Evolutionary conservation across 2,113 vertebrate genomes (phyloP), one percentile per base, ranked within the genome.

Genomic region (Tychaedon coryphoeus): DNA sequence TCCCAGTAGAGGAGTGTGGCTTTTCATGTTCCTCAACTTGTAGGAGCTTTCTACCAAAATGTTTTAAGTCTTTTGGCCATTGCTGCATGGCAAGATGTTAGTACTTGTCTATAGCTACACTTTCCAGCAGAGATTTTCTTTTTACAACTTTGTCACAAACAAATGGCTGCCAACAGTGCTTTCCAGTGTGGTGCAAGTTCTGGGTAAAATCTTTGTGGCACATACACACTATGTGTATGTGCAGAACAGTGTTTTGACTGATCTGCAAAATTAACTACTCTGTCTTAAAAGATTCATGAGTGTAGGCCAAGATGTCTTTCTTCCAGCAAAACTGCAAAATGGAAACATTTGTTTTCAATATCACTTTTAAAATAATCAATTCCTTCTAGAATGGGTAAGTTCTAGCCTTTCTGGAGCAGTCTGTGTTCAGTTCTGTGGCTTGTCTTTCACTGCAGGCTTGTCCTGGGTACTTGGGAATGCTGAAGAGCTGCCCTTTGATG

Each of bases 401-500:
- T 91, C 17, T 61, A 48, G 28, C 25, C 24, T 73, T 80, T 75
- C 40, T 86, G 24, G 66, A 77, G 26, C n/a, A 81, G n/a, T 48
- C 29, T 29, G 47, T 47, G 8, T 83, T 85, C 10, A 50, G 3
- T 67, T 22, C 28, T 11, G 3, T 70, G 31, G 57, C 9, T 74
- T 86, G 47, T 38, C 34, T 96, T 88, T 92, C 58, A 70, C 85
- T 89, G 77, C 85, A 99, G 99, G 98, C 58, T 98, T 99, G 61
- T 98, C 98, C 10, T 99, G 99, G 99, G 99, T 99, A 20, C 97
- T 98, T 72, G 99, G 99, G 14, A 98, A 99, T 86, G 99, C 99
- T 16, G 99, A 99, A 95, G 99, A 99, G 93, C 97, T 99, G 54
- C 99, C 99, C 25, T 99, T 99, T 25, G 98, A 98, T 20, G 98